Evolutionary conservation across 1,140 invertebrate genomes (phyloP), one percentile per base, ranked within the genome.

Genomic region (Temnothorax nylanderi): DNA sequence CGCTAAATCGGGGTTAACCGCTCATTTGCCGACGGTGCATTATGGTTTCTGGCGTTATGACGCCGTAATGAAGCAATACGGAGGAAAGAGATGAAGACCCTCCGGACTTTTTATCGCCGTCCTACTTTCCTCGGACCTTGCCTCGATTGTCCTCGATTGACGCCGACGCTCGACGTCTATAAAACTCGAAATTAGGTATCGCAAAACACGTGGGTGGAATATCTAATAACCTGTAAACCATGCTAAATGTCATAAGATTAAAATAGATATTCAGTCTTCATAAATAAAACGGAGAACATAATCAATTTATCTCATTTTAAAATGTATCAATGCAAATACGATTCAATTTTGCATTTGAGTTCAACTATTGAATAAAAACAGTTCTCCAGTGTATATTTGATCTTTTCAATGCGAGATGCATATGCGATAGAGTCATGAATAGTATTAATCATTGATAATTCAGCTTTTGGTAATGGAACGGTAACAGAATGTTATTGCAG

Each of bases 1-100:
- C 65, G 90, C 86, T 91, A 93, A 93, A 93, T 93, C 92, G 92
- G 89, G 92, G 92, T 93, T 93, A 93, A 93, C 89, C 93, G 91
- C 91, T 92, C 92, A 91, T 93, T 93, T 90, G 87, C 87, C 84
- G 87, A 77, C 67, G 90, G 85, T 88, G 80, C 89, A 91, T 91
- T 91, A 91, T 89, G 88, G 81, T 91, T 91, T 89, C 88, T 87
- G 65, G 84, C 76, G 76, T 89, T 87, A 88, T 74, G 81, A 72
- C 82, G 21, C 71, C 89, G 75, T 84, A 84, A 84, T 84, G 69
- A 84, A 69, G 54, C 41, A 37, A 75, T 60, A 84, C 72, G 74
- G 51, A 67, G 76, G 44, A 67, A 41, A 32, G 49, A 76, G 60
- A 74, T 72, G 58, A 76, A 90, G 86, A 62, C 65, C 62, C 69